These are phyloP conservation scores for Aleiodes alternator DNA, from an alignment of 2,888 invertebrate species.

Conservation along the genomic window DNA sequence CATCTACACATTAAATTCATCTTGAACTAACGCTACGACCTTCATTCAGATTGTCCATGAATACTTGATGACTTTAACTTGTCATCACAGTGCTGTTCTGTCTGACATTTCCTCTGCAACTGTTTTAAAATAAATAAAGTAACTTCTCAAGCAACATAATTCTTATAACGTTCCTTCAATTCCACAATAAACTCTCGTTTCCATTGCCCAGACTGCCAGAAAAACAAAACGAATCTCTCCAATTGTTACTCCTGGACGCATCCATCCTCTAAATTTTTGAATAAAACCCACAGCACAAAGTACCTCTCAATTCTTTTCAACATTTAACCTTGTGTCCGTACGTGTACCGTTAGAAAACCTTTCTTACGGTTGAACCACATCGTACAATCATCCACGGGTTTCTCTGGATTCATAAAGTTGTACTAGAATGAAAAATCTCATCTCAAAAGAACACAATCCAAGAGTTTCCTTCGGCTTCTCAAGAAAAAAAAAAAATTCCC, in stretches of 20 bases:
- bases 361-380: conserved; percentile 21
- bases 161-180: too few relatives aligned
- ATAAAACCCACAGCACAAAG: conserved; percentile 10
- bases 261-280: background rate
- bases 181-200: too few relatives aligned
- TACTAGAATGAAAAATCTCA: conserved; percentile 30
- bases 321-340: conserved; percentile 16
- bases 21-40: too few relatives aligned
- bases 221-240: too few relatives aligned
- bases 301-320: conserved; percentile 15
- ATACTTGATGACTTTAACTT: too few relatives aligned
- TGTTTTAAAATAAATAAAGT: too few relatives aligned
- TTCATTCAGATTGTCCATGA: too few relatives aligned
- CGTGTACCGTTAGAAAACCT: conserved; percentile 19
- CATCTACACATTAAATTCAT: too few relatives aligned
- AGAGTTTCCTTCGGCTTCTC: background rate
- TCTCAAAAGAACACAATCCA: conserved; percentile 16
- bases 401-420: conserved; percentile 10
- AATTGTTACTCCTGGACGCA: background rate
- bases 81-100: too few relatives aligned
- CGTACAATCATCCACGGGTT: conserved; percentile 26
- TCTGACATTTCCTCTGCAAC: too few relatives aligned
- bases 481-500: conserved; percentile 2
- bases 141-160: too few relatives aligned
- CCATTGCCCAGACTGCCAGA: too few relatives aligned